Evolutionary conservation across 1,140 invertebrate species (phyloP).

Genomic region (Caenorhabditis inopinata): DNA sequence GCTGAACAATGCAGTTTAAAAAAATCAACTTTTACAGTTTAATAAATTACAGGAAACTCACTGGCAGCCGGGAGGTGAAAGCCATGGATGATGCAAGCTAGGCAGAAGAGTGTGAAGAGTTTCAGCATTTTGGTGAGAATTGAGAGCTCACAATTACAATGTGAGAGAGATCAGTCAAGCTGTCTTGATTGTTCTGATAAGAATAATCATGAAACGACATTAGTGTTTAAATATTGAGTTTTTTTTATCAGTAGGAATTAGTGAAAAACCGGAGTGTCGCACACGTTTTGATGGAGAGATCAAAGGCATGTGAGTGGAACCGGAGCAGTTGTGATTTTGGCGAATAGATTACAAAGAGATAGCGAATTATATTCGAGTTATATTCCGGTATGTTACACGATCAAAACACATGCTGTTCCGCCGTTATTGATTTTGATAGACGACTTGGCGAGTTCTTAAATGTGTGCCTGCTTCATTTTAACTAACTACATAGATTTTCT

Average conservation of each 20-base stretch:
- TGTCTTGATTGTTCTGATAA: background rate
- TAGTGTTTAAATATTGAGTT: background rate
- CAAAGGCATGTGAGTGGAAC: too few species aligned
- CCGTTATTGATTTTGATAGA: too few species aligned
- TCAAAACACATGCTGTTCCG: too few species aligned
- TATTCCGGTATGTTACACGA: too few species aligned
- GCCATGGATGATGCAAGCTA: background rate
- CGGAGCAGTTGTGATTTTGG: background rate
- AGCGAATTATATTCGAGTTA: too few species aligned
- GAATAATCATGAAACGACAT: background rate
- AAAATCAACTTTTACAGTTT: background rate
- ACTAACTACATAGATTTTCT: too few species aligned
- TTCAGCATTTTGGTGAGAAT: constrained; percentile 17
- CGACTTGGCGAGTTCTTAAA: too few species aligned
- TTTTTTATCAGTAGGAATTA: constrained; percentile 15
- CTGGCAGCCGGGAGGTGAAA: background rate
- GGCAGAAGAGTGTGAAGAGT: background rate
- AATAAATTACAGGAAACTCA: background rate
- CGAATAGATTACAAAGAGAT: too few species aligned
- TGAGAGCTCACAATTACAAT: background rate
- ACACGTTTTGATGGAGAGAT: constrained; percentile 5
- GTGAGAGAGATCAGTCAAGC: background rate
- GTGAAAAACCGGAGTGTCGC: background rate
- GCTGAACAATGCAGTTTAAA: background rate
- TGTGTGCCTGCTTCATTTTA: too few species aligned